Evolutionary conservation across 2,797 vertebrate genomes (phyloP), one percentile per base, ranked within the genome.

Genomic region (Takifugu ocellatus): DNA sequence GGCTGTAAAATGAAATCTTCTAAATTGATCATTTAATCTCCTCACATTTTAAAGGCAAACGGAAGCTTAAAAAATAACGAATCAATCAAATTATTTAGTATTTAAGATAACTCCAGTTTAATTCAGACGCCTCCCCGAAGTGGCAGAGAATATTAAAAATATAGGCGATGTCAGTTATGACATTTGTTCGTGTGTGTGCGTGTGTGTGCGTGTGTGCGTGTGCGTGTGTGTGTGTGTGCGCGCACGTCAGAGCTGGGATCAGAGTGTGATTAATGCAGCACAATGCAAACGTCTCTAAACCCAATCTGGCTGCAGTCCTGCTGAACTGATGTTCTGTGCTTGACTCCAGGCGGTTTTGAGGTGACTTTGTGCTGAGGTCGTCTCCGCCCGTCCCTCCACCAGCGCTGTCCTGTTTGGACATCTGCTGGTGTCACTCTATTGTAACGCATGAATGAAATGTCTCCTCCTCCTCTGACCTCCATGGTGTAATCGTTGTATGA

Each of bases 351-450:
- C 51, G 24, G 51, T 55, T 52, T 29, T 45, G 49, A 55, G 43
- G 67, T 71, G 63, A 48, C 59, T 75, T 68, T 70, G 50, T 74
- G 55, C 45, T 11, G 42, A 74, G 67, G 63, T 73, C 50, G 61
- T 56, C 46, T 56, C 44, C 11, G 3, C 36, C 21, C 12, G 6
- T 48, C 46, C 2, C 9, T 48, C 36, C 36, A 39, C 36, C 36
- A 14, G 36, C 12, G 36, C 36, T 39, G 36, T 4, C 1, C 36
- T 14, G 36, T 39, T 14, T 14, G 10, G 36, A 39, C 4, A 11
- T 39, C 36, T 39, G 36, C 36, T 10, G 36, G 14, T 39, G 36
- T 39, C 3, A 12, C 11, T 3, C 21, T 25, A 21, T 29, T 51
- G 51, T 17, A 16, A 11, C 58, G 44, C 6, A 7, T 27, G 7